Evolutionary conservation across 2,113 vertebrate species (phyloP), one percentile per base, ranked within the genome.

Genomic region (Oplegnathus fasciatus): DNA sequence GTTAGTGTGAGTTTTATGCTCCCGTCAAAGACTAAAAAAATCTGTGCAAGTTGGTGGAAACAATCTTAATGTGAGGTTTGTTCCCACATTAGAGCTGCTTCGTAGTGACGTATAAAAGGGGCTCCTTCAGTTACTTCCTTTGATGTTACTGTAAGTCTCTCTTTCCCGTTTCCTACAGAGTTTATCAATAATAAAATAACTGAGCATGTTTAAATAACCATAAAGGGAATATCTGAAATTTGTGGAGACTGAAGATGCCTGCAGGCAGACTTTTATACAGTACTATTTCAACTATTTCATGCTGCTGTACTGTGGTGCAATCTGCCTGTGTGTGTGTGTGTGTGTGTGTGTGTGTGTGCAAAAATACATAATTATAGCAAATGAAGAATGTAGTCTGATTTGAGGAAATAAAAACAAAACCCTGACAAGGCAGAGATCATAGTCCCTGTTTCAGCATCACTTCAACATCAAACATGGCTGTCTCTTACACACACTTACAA

Each of bases 191-290:
- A 78, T 61, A 67, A 40, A 85, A 72, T 37, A 48, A 71, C 7
- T 2, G 37, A 69, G 66, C 48, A 71, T 71, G 24, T 82, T 87
- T 66, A 67, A 89, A 84, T 48, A 42, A 46, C 1, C 32, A 65
- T 64, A 48, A 85, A 83, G 84, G 34, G 55, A 84, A 78, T 72
- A 87, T 79, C 76, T 79, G 50, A 81, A 82, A 78, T 69, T 32
- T 65, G 52, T 37, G 7, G 48, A 84, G 76, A 71, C 5, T 37
- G 6, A 65, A 69, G 60, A 70, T 9, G 37, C 44, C 76, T 71
- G 48, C 58, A 67, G 40, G 46, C 66, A 2, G 3, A 48, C 11
- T 44, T 30, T 71, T 17, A 40, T 11, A 67, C 9, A 46, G n/a
- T 54, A n/a, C n/a, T n/a, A n/a, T n/a, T n/a, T n/a, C n/a, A 79